Base-by-base conservation (phyloP, 2,888 invertebrate species). In the Epistrophella euchroma region DNA sequence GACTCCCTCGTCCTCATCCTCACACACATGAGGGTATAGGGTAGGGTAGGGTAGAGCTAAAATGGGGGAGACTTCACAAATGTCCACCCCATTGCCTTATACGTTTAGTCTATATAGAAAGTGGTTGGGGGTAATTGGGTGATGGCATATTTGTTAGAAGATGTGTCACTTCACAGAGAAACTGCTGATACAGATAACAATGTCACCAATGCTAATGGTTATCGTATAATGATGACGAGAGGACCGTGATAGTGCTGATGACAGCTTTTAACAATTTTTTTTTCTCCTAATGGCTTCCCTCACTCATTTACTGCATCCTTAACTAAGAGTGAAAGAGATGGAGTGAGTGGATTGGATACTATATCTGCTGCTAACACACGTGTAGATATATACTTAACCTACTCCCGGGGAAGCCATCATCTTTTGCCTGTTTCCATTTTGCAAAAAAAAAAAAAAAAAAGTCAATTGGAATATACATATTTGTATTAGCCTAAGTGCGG, bases 161-260 rank as follows among this genome's bases (percentile, higher is more conserved):
- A 73, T 70, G 78, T 78, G 78, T 78, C 70, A 77, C 58, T 70
- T 74, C 43, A 70, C 35, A 56, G 55, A 77, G 82, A 25, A 86
- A 86, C 74, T 86, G 81, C 85, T 86, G 81, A 81, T 86, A 81
- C 81, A 75, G 81, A 77, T 86, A 81, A 82, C 86, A 86, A 82
- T 86, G 86, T 82, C 77, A 73, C 77, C 82, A 73, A 78, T 81
- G 82, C 77, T 86, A 74, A 86, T 86, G 82, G 82, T 74, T 86
- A 86, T 82, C 85, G 77, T 81, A n/a, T n/a, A 86, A 86, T 82
- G 71, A 82, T 81, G 85, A 80, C 68, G 71, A 64, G 71, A 64
- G 45, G 19, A 66, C 66, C 66, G 47, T 64, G 82, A 82, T 86
- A 86, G 82, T 86, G 86, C 78, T 86, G 86, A 82, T 86, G 86